Conservation (phyloP, 2,888 invertebrate species). For the Andrena haemorrhoa region DNA sequence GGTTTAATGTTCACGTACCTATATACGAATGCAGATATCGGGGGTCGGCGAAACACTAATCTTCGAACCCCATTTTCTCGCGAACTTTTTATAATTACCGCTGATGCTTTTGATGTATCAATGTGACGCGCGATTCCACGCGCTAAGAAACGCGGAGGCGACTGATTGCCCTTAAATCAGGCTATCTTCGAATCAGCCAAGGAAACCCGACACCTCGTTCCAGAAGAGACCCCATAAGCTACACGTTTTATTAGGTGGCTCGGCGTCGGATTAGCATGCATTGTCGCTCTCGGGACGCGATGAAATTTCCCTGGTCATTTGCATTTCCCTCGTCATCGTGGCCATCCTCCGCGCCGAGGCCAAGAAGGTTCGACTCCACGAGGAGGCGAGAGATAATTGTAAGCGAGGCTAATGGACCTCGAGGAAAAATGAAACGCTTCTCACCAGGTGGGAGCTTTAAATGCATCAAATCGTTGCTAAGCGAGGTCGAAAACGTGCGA, state of each 20-base stretch:
- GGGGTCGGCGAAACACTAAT: no score
- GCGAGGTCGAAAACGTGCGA: slow-evolving; percentile 67
- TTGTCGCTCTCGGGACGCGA: slow-evolving; percentile 20
- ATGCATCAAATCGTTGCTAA: slow-evolving; percentile 77
- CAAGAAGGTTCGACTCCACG: slow-evolving; percentile 19
- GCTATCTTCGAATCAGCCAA: slow-evolving; percentile 23
- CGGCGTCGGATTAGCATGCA: slow-evolving; percentile 46
- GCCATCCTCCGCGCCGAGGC: slow-evolving; percentile 41
- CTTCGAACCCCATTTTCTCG: no score
- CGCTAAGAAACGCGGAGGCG: neutral
- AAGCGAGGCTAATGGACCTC: slow-evolving; percentile 76
- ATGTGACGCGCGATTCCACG: neutral
- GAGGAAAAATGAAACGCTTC: slow-evolving; percentile 73
- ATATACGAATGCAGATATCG: no score
- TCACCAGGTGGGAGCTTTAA: slow-evolving; percentile 78
- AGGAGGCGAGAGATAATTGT: slow-evolving; percentile 75
- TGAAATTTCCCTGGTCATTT: slow-evolving; percentile 61
- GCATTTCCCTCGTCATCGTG: slow-evolving; percentile 70
- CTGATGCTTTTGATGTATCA: no score
- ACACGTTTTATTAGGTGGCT: slow-evolving; percentile 50
- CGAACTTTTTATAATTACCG: no score
- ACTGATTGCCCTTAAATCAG: slow-evolving; percentile 26
- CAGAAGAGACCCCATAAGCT: slow-evolving; percentile 12
- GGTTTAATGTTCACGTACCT: no score
- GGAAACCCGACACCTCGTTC: slow-evolving; percentile 10